Conservation (phyloP, 2,797 vertebrate genomes). For the Sylvia borin region DNA sequence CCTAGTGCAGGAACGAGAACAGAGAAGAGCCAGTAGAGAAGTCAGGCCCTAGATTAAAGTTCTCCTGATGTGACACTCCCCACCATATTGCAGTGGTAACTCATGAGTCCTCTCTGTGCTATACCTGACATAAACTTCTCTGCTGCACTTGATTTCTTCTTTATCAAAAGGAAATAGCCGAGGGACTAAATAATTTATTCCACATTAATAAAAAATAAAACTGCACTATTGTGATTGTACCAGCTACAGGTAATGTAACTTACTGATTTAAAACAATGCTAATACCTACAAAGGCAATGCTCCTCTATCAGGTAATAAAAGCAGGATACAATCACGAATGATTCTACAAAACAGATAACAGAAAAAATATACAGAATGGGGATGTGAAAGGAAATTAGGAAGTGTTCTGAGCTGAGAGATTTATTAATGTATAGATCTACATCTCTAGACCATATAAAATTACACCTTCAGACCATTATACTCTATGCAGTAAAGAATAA, state of each 20-base stretch:
- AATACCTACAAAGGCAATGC: neutral
- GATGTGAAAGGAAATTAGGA: slow-evolving; percentile 32
- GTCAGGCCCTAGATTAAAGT: neutral
- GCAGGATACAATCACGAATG: neutral
- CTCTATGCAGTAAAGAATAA: neutral
- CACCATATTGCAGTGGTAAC: neutral
- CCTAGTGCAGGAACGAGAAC: neutral
- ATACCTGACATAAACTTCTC: neutral
- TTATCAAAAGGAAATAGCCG: neutral
- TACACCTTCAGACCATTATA: slow-evolving; percentile 1
- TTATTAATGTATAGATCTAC: slow-evolving; percentile 22
- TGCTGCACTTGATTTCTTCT: neutral
- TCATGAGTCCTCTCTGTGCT: neutral
- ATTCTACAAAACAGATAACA: neutral
- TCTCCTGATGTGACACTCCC: neutral
- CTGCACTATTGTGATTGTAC: neutral
- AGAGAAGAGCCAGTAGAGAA: neutral
- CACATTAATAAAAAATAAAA: neutral
- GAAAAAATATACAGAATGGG: neutral
- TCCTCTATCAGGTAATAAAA: neutral
- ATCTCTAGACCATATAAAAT: slow-evolving; percentile 18
- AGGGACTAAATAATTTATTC: neutral
- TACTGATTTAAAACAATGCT: neutral
- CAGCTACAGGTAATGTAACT: neutral
- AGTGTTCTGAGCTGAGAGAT: slow-evolving; percentile 5